A percentile compares a stretch with the other conserved stretches of the same genome.
These are phyloP conservation scores for Drosophila murphyi DNA, from an alignment of 1,140 invertebrate genomes.

Conservation along the genomic window DNA sequence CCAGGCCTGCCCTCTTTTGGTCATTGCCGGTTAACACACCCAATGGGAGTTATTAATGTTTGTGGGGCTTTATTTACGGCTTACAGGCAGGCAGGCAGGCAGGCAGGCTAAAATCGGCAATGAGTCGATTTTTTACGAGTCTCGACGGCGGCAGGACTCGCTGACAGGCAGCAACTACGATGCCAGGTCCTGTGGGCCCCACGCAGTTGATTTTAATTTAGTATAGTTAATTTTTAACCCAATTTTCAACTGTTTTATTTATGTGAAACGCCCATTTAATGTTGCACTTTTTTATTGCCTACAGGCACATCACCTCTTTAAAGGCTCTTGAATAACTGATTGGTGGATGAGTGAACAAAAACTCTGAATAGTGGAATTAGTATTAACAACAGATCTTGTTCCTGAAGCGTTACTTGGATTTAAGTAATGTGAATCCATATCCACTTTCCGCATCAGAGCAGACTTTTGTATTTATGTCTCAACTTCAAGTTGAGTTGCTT, in stretches of 20 bases:
- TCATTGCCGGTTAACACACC: constrained; percentile 82
- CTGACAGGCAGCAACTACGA: constrained; percentile 59
- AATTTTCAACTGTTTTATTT: constrained; percentile 72
- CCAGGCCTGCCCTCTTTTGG: constrained; percentile 64
- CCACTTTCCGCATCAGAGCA: constrained; percentile 35
- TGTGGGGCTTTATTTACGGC: constrained; percentile 79
- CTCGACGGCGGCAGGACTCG: constrained; percentile 64
- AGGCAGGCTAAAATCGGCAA: constrained; percentile 37
- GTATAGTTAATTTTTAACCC: constrained; percentile 82
- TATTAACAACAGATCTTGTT: neutral
- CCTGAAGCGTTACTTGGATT: too few relatives aligned
- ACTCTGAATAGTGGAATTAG: neutral
- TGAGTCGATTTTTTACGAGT: constrained; percentile 78
- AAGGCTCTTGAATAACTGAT: neutral
- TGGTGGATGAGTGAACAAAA: neutral
- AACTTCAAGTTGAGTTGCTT: constrained; percentile 59
- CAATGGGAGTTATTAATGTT: constrained; percentile 82
- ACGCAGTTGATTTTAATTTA: constrained; percentile 78
- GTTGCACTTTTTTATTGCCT: constrained; percentile 74
- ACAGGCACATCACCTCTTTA: constrained; percentile 10
- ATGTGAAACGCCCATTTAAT: constrained; percentile 76
- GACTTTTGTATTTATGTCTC: neutral
- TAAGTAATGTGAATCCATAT: constrained; percentile 7
- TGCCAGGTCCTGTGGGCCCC: constrained; percentile 13
- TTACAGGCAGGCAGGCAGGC: constrained; percentile 53